These are phyloP conservation scores for Schizotus pectinicornis DNA, from an alignment of 2,888 invertebrate genomes.

Conservation along the genomic window DNA sequence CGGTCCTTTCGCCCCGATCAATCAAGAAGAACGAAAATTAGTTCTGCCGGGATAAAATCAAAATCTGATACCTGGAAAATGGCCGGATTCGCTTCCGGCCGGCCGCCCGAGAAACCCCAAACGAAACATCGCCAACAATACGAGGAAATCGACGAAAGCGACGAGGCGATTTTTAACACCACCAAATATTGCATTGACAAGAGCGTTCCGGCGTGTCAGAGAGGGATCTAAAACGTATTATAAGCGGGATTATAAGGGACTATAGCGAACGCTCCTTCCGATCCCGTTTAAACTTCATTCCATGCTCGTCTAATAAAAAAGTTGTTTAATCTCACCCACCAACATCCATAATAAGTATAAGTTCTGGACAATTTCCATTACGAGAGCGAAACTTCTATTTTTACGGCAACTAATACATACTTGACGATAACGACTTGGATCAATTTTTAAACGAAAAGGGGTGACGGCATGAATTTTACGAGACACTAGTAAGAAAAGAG, in stretches of 20 bases:
- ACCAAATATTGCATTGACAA: no score
- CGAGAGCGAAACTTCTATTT: constrained; percentile 1
- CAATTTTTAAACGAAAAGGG: constrained; percentile 10
- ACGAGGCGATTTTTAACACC: neutral
- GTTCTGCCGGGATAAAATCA: neutral
- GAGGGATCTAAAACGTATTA: constrained; percentile 12
- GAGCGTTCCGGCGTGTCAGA: constrained; percentile 2
- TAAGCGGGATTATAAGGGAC: constrained; percentile 14
- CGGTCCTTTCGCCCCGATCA: neutral
- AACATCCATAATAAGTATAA: constrained; percentile 15
- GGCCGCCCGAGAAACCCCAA: no score
- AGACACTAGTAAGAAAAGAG: neutral
- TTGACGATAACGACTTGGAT: constrained; percentile 7
- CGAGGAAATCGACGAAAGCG: neutral
- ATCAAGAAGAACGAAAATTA: neutral
- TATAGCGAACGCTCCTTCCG: constrained; percentile 7
- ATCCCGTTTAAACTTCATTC: constrained; percentile 20
- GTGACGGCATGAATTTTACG: constrained; percentile 4
- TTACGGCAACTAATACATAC: constrained; percentile 2
- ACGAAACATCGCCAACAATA: no score
- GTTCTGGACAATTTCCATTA: constrained; percentile 14
- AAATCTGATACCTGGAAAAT: no score
- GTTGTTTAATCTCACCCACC: constrained; percentile 9
- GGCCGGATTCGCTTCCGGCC: no score
- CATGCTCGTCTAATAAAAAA: constrained; percentile 17